Percentiles rank a stretch among this genome's conserved stretches.
phyloP scores from a whole-genome alignment of 2,113 vertebrate species.

The Channa argus region DNA sequence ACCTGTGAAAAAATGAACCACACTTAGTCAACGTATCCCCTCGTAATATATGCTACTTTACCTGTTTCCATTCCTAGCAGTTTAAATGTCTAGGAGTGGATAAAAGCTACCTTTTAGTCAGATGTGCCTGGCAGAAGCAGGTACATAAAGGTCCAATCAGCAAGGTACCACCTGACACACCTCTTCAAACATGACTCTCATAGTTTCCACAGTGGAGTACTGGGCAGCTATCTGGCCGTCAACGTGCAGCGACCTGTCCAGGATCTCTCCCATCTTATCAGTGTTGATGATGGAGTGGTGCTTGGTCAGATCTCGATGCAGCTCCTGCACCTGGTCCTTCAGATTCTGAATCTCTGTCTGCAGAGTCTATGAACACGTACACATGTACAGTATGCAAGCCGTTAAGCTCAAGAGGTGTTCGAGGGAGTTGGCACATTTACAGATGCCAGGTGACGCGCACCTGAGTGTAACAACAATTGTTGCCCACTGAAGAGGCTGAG shows the following conservation, averaged over 20 bases:
- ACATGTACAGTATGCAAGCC: background rate
- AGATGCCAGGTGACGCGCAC: slow-evolving; percentile 19
- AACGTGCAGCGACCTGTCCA: slow-evolving; percentile 89
- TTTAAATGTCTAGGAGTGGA: background rate
- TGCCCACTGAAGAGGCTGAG: slow-evolving; percentile 10
- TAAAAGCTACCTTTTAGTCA: background rate
- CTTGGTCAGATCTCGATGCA: slow-evolving; percentile 94
- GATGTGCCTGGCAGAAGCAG: background rate
- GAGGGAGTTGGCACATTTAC: background rate
- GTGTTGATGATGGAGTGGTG: slow-evolving; percentile 94
- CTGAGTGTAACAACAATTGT: slow-evolving; percentile 14
- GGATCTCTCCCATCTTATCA: slow-evolving; percentile 88
- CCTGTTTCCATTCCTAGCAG: background rate
- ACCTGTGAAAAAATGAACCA: slow-evolving; percentile 78
- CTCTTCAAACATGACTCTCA: slow-evolving; percentile 90
- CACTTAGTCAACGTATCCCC: background rate
- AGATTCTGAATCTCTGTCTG: slow-evolving; percentile 90
- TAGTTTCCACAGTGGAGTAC: slow-evolving; percentile 86
- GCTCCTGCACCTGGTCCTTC: slow-evolving; percentile 95
- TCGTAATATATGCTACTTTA: slow-evolving; percentile 14
- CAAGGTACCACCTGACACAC: slow-evolving; percentile 66
- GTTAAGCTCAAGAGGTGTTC: background rate
- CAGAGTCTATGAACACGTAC: slow-evolving; percentile 79
- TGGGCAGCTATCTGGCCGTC: slow-evolving; percentile 88
- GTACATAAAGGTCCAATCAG: slow-evolving; percentile 36